A percentile compares a stretch with the other conserved stretches of the same genome.
Evolutionary conservation across 2,797 vertebrate species (phyloP).

Genomic region (Lerista edwardsae): DNA sequence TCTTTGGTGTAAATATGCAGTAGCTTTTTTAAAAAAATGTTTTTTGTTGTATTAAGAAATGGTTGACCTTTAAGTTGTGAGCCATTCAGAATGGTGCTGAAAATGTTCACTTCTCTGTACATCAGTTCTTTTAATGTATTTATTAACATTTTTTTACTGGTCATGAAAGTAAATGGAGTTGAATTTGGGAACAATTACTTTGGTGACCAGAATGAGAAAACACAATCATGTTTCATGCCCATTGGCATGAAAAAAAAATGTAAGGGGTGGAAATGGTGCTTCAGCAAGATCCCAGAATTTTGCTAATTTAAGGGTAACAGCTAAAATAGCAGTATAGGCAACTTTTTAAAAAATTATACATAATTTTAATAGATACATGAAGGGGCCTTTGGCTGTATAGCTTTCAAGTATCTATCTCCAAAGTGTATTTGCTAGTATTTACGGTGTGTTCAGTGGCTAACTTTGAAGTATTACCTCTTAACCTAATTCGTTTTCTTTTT

Average conservation of each 20-base stretch:
- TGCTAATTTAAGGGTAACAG: conserved; percentile 71
- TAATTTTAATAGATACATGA: conserved; percentile 74
- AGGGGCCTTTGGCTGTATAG: conserved; percentile 76
- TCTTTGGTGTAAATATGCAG: conserved; percentile 72
- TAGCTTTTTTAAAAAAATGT: conserved; percentile 64
- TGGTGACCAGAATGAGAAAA: conserved; percentile 45
- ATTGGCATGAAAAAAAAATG: conserved; percentile 50
- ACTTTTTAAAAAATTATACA: conserved; percentile 74
- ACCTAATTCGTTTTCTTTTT: conserved; percentile 76
- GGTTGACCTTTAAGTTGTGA: conserved; percentile 66
- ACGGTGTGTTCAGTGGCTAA: conserved; percentile 74
- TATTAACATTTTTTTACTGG: conserved; percentile 63
- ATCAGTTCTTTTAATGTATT: conserved; percentile 61
- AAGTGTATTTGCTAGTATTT: conserved; percentile 79
- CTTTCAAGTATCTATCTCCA: conserved; percentile 74
- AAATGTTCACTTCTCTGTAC: conserved; percentile 61
- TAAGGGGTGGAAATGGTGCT: conserved; percentile 73
- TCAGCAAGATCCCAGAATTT: conserved; percentile 72
- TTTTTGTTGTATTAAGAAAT: conserved; percentile 68
- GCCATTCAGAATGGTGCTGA: conserved; percentile 70
- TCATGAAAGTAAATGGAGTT: conserved; percentile 51
- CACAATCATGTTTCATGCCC: conserved; percentile 58
- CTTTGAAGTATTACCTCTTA: conserved; percentile 82
- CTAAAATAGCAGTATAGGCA: conserved; percentile 73
- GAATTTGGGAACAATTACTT: conserved; percentile 57